phyloP scores from a whole-genome alignment of 2,113 vertebrate species.

The Pavo muticus region DNA sequence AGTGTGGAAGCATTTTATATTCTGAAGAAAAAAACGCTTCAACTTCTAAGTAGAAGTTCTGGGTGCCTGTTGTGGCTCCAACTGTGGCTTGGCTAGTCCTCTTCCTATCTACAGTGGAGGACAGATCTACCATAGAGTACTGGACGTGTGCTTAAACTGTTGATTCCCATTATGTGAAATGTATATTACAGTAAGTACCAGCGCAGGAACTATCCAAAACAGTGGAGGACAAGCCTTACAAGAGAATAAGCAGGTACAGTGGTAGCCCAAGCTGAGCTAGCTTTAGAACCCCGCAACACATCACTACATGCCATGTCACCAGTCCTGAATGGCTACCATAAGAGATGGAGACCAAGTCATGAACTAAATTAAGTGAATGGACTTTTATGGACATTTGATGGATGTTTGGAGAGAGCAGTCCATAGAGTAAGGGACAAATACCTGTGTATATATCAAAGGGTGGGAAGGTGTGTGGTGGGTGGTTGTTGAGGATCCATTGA shows the following conservation, averaged over 20 bases:
- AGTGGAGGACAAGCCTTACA: background rate
- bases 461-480: fast-evolving
- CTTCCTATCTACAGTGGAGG: background rate
- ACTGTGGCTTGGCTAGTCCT: background rate
- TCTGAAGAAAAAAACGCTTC: background rate
- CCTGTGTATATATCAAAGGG: fast-evolving
- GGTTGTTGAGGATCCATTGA: background rate
- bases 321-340: background rate
- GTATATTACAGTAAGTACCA: background rate
- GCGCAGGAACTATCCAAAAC: background rate
- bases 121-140: background rate
- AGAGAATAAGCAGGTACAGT: too few relatives aligned
- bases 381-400: fast-evolving
- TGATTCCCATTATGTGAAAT: background rate
- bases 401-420: background rate
- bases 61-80: background rate
- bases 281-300: background rate
- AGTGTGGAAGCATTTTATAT: background rate
- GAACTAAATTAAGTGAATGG: background rate
- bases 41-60: background rate
- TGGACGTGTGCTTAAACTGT: background rate
- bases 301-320: background rate
- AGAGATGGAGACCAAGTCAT: background rate
- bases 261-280: background rate
- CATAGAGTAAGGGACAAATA: background rate